Percentiles rank a stretch among this genome's conserved stretches.
phyloP scores from a whole-genome alignment of 2,888 invertebrate species.

The Plebejus anna region DNA sequence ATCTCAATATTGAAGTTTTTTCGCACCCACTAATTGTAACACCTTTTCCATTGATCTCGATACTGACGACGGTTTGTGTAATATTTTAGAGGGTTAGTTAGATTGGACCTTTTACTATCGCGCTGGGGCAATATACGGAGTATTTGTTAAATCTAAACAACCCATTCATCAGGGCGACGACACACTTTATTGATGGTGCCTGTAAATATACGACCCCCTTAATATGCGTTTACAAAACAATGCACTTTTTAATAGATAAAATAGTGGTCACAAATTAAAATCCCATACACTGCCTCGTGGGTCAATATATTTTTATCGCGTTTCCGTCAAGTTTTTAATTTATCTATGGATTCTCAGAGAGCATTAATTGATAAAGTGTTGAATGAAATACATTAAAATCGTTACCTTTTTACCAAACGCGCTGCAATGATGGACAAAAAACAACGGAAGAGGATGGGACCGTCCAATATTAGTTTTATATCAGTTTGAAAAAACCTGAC shows the following conservation, averaged over 20 bases:
- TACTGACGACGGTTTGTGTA: constrained; percentile 34
- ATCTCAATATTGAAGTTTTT: constrained; percentile 67
- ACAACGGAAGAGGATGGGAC: constrained; percentile 77
- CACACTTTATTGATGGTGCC: constrained; percentile 52
- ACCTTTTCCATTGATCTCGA: constrained; percentile 42
- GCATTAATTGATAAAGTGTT: constrained; percentile 35
- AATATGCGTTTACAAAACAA: constrained; percentile 33
- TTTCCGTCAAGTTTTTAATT: constrained; percentile 44
- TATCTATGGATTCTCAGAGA: constrained; percentile 39
- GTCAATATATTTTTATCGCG: constrained; percentile 60
- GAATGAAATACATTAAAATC: constrained; percentile 18
- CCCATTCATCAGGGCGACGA: constrained; percentile 67
- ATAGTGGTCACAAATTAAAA: constrained; percentile 40
- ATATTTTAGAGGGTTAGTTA: constrained; percentile 32
- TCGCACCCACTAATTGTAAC: constrained; percentile 62
- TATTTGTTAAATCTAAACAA: constrained; percentile 54
- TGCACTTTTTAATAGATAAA: constrained; percentile 29
- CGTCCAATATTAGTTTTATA: constrained; percentile 79
- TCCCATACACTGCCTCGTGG: constrained; percentile 54
- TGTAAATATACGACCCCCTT: constrained; percentile 47
- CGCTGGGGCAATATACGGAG: constrained; percentile 55
- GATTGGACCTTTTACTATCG: constrained; percentile 58
- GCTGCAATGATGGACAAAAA: constrained; percentile 65
- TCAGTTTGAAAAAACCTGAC: constrained; percentile 70
- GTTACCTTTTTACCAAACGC: constrained; percentile 53